Evolutionary conservation across 2,888 invertebrate genomes (phyloP), one percentile per base, ranked within the genome.

Genomic region (Schizotus pectinicornis): DNA sequence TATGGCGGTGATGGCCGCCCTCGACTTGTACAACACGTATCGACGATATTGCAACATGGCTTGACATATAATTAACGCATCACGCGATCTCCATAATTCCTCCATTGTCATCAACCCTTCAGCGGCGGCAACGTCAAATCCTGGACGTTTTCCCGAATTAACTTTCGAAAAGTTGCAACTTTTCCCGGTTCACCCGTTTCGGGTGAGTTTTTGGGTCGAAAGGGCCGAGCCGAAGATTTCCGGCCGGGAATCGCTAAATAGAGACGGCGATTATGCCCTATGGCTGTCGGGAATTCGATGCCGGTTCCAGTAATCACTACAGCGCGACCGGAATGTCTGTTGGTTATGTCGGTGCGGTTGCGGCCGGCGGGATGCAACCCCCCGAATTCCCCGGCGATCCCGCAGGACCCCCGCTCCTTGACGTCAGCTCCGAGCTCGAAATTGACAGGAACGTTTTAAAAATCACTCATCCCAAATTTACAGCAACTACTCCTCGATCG

Each of bases 331-430:
- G 69, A 70, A 70, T 71, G 68, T 67, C 67, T 62, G 65, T 62
- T 59, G 69, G 69, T 66, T 66, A 67, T 67, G 64, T 63, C 56
- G 63, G 61, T 68, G 71, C 64, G 70, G 69, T 69, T 70, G 68
- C 59, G 70, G 67, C 56, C 59, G 61, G 62, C 65, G 63, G 59
- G 57, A 57, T 52, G 47, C 51, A 57, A 47, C 57, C 41, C 39
- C 47, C 48, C 38, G 30, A 32, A 42, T 49, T 13, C 31, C 54
- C 47, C 47, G 34, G 35, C n/a, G 34, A 41, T 45, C 33, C 12
- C 47, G 39, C 36, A 22, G 22, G 22, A 22, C 22, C 22, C 22
- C 22, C 22, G 22, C 22, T 22, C 22, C 22, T 22, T 22, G 22
- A 22, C 22, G 22, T 22, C 22, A 22, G 22, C 5, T 22, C 22